Conservation (phyloP, 2,797 vertebrate species). For the Geotrypetes seraphini region DNA sequence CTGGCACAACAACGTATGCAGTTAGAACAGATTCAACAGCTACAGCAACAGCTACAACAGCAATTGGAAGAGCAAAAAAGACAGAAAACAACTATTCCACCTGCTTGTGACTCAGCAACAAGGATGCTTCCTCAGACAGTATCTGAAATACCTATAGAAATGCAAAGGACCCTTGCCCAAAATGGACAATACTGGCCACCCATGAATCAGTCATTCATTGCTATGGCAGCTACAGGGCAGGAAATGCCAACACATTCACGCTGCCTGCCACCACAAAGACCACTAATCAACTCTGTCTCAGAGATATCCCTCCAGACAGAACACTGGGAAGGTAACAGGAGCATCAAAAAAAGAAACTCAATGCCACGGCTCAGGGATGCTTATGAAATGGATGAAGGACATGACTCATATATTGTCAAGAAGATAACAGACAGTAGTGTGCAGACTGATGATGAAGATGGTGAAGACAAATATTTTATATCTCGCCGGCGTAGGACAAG, state of each 20-base stretch:
- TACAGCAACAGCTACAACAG: constrained; percentile 96
- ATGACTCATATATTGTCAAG: constrained; percentile 54
- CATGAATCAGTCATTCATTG: constrained; percentile 44
- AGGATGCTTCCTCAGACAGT: constrained; percentile 63
- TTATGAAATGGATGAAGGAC: constrained; percentile 63
- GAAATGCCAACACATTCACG: constrained; percentile 49
- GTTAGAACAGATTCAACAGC: constrained; percentile 92
- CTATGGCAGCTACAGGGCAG: constrained; percentile 46
- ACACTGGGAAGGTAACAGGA: constrained; percentile 57
- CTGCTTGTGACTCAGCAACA: constrained; percentile 68
- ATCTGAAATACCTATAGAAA: constrained; percentile 45
- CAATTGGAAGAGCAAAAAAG: constrained; percentile 95
- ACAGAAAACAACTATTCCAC: constrained; percentile 69
- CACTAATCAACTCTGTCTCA: constrained; percentile 84
- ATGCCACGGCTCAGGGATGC: constrained; percentile 88
- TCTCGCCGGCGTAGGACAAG: constrained; percentile 76
- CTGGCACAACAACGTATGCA: constrained; percentile 93
- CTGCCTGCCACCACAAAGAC: constrained; percentile 52
- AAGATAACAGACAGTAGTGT: constrained; percentile 87
- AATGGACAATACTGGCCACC: constrained; percentile 85
- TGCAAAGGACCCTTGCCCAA: constrained; percentile 55
- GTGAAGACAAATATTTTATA: constrained; percentile 80
- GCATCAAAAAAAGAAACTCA: constrained; percentile 90
- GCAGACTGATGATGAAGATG: constrained; percentile 95
- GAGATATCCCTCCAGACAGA: constrained; percentile 90